Evolutionary conservation across 2,888 invertebrate species (phyloP).

Genomic region (Leptopilina drosophilae): DNA sequence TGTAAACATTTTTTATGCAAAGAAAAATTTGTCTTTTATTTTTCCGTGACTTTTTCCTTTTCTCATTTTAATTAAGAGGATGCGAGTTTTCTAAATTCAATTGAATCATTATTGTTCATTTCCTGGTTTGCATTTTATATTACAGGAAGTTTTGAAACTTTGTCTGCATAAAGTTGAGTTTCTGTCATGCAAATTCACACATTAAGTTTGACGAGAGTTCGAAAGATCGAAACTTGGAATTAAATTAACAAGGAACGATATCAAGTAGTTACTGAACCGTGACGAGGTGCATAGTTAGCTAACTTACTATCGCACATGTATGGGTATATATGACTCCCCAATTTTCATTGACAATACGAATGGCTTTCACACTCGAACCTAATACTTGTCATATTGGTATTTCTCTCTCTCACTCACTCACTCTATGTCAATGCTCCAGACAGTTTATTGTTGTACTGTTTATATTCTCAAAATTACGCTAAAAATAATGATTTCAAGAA

Average conservation of each 20-base stretch:
- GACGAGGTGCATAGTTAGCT: conserved; percentile 10
- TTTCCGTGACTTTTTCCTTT: no score
- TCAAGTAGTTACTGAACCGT: conserved; percentile 8
- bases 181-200: conserved; percentile 15
- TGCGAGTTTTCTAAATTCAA: not conserved
- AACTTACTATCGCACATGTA: not conserved
- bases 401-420: not conserved
- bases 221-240: conserved; percentile 20
- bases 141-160: conserved; percentile 1
- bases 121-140: not conserved
- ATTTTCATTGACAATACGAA: conserved; percentile 8
- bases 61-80: not conserved
- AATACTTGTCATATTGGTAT: not conserved
- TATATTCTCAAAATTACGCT: no score
- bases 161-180: conserved; percentile 2
- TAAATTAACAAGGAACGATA: conserved; percentile 15
- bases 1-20: no score
- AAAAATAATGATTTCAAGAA: no score
- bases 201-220: conserved; percentile 15
- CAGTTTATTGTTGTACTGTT: no score
- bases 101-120: conserved; percentile 6
- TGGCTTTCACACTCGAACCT: conserved; percentile 1
- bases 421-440: no score
- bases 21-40: no score
- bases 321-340: conserved; percentile 3